Evolutionary conservation across 2,797 vertebrate genomes (phyloP).

Genomic region (Coendou prehensilis): DNA sequence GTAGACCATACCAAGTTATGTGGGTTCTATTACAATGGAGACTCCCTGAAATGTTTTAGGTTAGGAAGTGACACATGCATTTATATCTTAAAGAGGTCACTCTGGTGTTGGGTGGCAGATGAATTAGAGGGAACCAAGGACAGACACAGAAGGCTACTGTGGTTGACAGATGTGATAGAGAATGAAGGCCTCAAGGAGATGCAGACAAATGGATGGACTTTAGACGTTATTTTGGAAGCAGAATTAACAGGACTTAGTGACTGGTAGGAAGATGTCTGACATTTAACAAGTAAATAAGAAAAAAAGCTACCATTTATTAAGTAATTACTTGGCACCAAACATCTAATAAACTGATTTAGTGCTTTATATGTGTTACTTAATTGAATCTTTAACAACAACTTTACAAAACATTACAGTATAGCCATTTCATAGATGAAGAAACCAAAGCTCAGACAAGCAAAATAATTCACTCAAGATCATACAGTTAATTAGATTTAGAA

Average conservation of each 20-base stretch:
- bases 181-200: background rate
- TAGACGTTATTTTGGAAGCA: background rate
- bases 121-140: background rate
- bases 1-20: background rate
- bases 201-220: background rate
- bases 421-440: background rate
- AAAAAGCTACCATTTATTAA: background rate
- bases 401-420: background rate
- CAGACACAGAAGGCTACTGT: background rate
- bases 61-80: accelerated
- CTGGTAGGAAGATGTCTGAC: background rate
- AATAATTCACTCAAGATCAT: background rate
- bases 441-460: background rate
- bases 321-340: background rate
- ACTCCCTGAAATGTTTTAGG: background rate
- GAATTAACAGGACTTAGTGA: background rate
- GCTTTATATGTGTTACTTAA: background rate
- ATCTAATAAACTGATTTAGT: background rate
- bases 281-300: background rate
- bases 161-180: background rate
- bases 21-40: background rate
- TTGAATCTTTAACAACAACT: background rate
- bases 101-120: background rate
- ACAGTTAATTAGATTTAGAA: background rate
- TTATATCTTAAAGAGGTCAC: background rate